Conservation (phyloP, 1,140 invertebrate genomes). For the Procambarus virginalis region DNA sequence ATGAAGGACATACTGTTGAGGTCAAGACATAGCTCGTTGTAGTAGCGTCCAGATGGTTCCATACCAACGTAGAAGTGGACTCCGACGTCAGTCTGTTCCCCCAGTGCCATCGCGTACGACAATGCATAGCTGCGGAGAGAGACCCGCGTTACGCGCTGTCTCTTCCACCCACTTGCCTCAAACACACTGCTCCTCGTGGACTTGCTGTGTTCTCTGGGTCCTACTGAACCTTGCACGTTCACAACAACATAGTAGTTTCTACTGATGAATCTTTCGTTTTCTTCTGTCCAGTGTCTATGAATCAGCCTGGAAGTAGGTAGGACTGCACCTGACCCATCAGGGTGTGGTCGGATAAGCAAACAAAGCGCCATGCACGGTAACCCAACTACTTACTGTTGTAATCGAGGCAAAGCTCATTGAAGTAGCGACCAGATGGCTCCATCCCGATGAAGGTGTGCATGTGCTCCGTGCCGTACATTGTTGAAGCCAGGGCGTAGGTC, state of each 20-base stretch:
- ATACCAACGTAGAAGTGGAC: conserved; percentile 91
- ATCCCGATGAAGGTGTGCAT: conserved; percentile 97
- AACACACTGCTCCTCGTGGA: not conserved
- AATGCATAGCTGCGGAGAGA: conserved; percentile 86
- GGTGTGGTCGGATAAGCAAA: not conserved
- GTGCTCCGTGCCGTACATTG: conserved; percentile 89
- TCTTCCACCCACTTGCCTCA: not conserved
- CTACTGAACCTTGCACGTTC: not conserved
- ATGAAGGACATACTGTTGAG: conserved; percentile 82
- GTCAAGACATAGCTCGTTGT: conserved; percentile 96
- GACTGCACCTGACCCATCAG: not conserved
- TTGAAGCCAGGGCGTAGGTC: conserved; percentile 95
- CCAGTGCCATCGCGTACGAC: conserved; percentile 94
- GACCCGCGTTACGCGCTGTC: conserved; percentile 20
- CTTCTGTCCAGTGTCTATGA: not conserved
- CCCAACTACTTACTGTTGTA: conserved; percentile 85
- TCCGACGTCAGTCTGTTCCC: conserved; percentile 90
- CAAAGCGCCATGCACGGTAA: not conserved
- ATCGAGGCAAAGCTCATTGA: conserved; percentile 97
- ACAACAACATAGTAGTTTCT: not conserved
- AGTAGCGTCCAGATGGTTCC: conserved; percentile 95
- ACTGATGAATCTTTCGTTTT: not conserved
- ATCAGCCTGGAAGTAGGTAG: not conserved
- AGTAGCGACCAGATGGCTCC: conserved; percentile 95
- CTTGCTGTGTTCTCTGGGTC: not conserved